These are phyloP conservation scores for Aphelinus atriplicis DNA, from an alignment of 1,140 invertebrate species.

Conservation along the genomic window DNA sequence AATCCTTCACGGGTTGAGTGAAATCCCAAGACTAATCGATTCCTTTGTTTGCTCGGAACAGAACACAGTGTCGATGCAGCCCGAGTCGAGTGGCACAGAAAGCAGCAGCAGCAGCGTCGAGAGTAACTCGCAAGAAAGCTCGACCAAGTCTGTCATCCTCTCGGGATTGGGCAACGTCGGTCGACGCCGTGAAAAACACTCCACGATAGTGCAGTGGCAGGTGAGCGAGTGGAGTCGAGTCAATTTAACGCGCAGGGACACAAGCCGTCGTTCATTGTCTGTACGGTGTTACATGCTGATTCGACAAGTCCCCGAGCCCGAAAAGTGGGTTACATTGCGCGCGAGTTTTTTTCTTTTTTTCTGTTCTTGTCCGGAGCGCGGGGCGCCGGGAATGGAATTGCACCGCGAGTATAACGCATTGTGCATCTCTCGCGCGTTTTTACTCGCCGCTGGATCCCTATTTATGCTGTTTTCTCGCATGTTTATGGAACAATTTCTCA, in stretches of 20 bases:
- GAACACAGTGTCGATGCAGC: conserved; percentile 64
- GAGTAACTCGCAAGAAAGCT: conserved; percentile 34
- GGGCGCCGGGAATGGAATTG: neutral
- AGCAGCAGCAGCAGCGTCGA: too few species aligned
- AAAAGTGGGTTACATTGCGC: conserved; percentile 8
- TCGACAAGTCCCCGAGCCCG: neutral
- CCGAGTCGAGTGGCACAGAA: conserved; percentile 39
- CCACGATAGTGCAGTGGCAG: conserved; percentile 68
- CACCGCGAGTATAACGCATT: too few species aligned
- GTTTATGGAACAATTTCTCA: too few species aligned
- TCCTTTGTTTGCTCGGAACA: conserved; percentile 44
- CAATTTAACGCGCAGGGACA: neutral
- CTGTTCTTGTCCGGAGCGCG: neutral
- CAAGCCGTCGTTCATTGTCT: conserved; percentile 36
- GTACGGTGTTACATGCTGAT: neutral
- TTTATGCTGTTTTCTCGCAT: too few species aligned
- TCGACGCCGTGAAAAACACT: conserved; percentile 62
- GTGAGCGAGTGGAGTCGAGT: conserved; percentile 47
- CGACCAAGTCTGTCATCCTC: conserved; percentile 65
- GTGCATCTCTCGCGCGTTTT: neutral
- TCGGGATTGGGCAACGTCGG: conserved; percentile 71
- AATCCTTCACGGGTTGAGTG: neutral
- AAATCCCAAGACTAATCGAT: conserved; percentile 1
- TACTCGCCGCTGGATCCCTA: too few species aligned
- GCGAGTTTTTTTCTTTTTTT: neutral